Evolutionary conservation across 2,888 invertebrate species (phyloP), one percentile per base, ranked within the genome.

Genomic region (Cheilosia grossa): DNA sequence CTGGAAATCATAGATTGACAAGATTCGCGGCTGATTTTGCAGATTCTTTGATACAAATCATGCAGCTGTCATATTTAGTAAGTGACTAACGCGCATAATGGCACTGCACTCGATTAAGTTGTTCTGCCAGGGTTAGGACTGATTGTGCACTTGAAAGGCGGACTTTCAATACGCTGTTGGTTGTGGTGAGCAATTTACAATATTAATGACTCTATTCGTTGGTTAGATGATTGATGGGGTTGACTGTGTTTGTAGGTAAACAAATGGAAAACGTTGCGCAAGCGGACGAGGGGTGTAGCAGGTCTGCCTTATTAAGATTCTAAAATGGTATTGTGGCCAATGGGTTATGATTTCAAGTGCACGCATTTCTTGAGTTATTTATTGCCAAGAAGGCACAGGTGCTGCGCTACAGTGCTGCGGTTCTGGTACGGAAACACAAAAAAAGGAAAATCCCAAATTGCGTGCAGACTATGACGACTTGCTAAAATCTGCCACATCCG

Each of bases 291-390:
- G 17, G 19, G n/a, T 17, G 24, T n/a, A n/a, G 9, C 3, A 10
- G 27, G 17, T 44, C 17, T 19, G 59, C 9, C 66, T 80, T 9
- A 69, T 75, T 81, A 19, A 53, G n/a, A 81, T 81, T 81, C 75
- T 40, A 42, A 4, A 63, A 24, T 5, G 1, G 67, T 74, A 19
- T 30, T 63, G 51, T 17, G 49, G 24, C 42, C 56, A 21, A 47
- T 54, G 61, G 54, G 59, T 27, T 64, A 59, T 33, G 13, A 7
- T 49, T 30, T 40, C 7, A 58, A 59, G 40, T 72, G 61, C 59
- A 72, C 72, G 72, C 59, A 72, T 19, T 42, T 75, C n/a, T 64
- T 74, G 56, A 81, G 69, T 81, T 64, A 70, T 81, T 81, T 75
- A 75, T 70, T 70, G 70, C 19, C 4, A 19, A 40, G 67, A 73